These are phyloP conservation scores for Zaprionus nigranus DNA, from an alignment of 1,140 invertebrate genomes.

Conservation along the genomic window DNA sequence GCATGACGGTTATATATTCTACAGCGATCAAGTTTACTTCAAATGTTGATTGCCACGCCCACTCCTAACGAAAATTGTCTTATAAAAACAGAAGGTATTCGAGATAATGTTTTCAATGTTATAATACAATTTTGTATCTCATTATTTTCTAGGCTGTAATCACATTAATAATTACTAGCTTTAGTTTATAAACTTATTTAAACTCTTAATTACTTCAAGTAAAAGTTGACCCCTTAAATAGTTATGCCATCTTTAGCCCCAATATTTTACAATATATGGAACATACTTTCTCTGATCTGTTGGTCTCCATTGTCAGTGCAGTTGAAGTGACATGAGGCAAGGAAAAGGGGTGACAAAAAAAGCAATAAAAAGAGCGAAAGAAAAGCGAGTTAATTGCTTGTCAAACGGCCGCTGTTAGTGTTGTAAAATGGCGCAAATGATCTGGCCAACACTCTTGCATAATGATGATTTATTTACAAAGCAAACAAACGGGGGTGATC, in stretches of 20 bases:
- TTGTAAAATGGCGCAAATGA: slow-evolving; percentile 76
- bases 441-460: slow-evolving; percentile 39
- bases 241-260: not conserved
- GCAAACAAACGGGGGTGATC: slow-evolving; percentile 57
- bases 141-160: no score
- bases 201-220: not conserved
- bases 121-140: no score
- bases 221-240: not conserved
- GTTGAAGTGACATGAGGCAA: not conserved
- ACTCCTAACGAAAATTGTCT: no score
- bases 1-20: no score
- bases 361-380: slow-evolving; percentile 6
- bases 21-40: no score
- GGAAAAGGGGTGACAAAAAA: not conserved
- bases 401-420: slow-evolving; percentile 71
- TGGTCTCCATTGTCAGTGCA: slow-evolving; percentile 29
- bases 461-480: slow-evolving; percentile 74
- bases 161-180: no score
- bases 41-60: no score
- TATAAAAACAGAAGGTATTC: no score
- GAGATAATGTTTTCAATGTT: no score
- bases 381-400: slow-evolving; percentile 70
- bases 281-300: not conserved
- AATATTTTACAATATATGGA: not conserved
- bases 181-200: not conserved